phyloP scores from a whole-genome alignment of 2,888 invertebrate genomes.

The Cyclophora punctaria region DNA sequence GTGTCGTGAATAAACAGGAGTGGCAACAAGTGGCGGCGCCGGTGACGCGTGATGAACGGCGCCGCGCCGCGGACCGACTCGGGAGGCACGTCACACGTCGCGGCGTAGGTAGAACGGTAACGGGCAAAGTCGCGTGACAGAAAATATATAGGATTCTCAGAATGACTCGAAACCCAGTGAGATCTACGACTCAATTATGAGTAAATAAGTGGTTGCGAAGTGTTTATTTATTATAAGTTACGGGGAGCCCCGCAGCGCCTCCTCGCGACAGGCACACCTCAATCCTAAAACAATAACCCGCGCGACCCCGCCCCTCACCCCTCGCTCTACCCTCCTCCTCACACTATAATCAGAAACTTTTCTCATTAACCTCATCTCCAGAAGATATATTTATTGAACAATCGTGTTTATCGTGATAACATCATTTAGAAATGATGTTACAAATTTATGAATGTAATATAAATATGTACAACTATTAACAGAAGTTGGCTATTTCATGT shows the following conservation, averaged over 20 bases:
- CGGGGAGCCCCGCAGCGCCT: no score
- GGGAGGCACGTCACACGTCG: neutral
- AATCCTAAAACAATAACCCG: constrained; percentile 6
- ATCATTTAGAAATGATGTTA: no score
- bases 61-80: neutral
- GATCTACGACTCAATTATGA: no score
- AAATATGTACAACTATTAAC: no score
- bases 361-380: constrained; percentile 6
- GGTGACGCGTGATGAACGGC: neutral
- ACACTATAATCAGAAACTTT: constrained; percentile 8
- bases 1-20: no score
- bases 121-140: neutral
- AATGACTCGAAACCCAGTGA: no score
- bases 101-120: neutral
- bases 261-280: neutral
- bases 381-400: constrained; percentile 1
- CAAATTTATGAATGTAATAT: no score
- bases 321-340: neutral
- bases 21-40: neutral
- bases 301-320: constrained; percentile 2
- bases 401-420: no score
- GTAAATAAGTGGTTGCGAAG: neutral
- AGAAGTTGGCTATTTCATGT: no score
- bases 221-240: neutral
- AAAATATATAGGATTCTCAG: no score